Percentiles rank a stretch among this genome's conserved stretches.
Evolutionary conservation across 2,888 invertebrate genomes (phyloP).

Genomic region (Acronicta leporina): DNA sequence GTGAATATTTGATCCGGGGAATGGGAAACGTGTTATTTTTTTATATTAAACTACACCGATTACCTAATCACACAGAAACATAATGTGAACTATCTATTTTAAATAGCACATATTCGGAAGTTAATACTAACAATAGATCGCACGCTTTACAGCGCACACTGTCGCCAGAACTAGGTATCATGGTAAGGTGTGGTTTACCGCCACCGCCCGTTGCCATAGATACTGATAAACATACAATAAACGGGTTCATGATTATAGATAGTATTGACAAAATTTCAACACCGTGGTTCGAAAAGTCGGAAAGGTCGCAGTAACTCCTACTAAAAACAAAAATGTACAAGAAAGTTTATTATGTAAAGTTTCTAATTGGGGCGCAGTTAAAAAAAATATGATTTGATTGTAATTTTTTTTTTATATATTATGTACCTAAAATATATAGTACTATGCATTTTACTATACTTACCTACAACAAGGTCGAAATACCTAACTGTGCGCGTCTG

Average conservation of each 20-base stretch:
- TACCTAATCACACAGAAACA: constrained; percentile 27
- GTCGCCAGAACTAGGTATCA: constrained; percentile 73
- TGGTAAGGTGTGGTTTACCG: constrained; percentile 80
- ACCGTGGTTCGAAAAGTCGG: constrained; percentile 43
- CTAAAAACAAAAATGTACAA: too few species aligned
- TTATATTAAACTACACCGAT: constrained; percentile 16
- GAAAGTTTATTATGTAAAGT: too few species aligned
- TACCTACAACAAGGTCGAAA: too few species aligned
- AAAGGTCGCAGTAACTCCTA: too few species aligned
- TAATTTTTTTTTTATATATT: too few species aligned
- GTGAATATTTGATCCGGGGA: constrained; percentile 3
- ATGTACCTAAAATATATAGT: too few species aligned
- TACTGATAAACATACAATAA: constrained; percentile 79
- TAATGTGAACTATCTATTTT: constrained; percentile 32
- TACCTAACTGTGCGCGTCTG: too few species aligned
- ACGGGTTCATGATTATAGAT: constrained; percentile 62
- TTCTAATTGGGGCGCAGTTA: too few species aligned
- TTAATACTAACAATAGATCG: constrained; percentile 53
- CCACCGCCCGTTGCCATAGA: constrained; percentile 72
- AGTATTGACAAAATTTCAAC: constrained; percentile 83
- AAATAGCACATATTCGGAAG: constrained; percentile 44
- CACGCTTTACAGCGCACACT: constrained; percentile 60
- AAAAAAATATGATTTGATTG: too few species aligned
- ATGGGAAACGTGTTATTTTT: constrained; percentile 13
- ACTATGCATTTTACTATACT: too few species aligned